Conservation (phyloP, 2,888 invertebrate genomes). For the Alloplasta piceator region DNA sequence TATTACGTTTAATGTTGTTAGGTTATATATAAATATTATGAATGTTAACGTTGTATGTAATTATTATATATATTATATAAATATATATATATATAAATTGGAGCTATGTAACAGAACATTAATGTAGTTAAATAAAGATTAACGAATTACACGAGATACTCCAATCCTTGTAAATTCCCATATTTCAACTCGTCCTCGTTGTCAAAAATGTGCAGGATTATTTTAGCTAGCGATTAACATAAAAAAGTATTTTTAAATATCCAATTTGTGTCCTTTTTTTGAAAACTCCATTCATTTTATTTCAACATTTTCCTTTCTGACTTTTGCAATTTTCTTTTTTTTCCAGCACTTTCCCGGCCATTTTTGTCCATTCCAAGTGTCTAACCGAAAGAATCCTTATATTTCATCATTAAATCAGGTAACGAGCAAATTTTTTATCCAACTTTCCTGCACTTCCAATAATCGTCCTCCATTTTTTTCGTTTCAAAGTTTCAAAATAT, state of each 20-base stretch:
- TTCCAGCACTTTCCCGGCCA: background rate
- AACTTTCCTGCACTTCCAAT: too few relatives aligned
- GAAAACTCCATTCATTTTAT: background rate
- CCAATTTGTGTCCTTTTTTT: background rate
- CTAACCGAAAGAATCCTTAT: too few relatives aligned
- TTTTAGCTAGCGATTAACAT: too few relatives aligned
- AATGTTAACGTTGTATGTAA: slow-evolving; percentile 80
- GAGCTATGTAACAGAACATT: slow-evolving; percentile 71
- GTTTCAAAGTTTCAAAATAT: too few relatives aligned
- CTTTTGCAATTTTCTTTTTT: background rate
- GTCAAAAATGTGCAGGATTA: too few relatives aligned
- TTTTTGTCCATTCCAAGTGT: too few relatives aligned
- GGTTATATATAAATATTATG: slow-evolving; percentile 77
- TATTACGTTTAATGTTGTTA: slow-evolving; percentile 79
- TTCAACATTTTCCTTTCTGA: background rate
- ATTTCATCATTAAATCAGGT: too few relatives aligned
- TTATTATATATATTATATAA: slow-evolving; percentile 62
- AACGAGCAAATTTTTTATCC: too few relatives aligned
- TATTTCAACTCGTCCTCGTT: too few relatives aligned
- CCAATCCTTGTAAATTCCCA: background rate
- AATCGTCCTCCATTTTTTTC: too few relatives aligned
- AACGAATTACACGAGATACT: slow-evolving; percentile 68
- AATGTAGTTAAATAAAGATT: slow-evolving; percentile 75
- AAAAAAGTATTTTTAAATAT: too few relatives aligned
- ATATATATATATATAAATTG: slow-evolving; percentile 53